Evolutionary conservation across 2,113 vertebrate genomes (phyloP).

Genomic region (Tachycineta bicolor): DNA sequence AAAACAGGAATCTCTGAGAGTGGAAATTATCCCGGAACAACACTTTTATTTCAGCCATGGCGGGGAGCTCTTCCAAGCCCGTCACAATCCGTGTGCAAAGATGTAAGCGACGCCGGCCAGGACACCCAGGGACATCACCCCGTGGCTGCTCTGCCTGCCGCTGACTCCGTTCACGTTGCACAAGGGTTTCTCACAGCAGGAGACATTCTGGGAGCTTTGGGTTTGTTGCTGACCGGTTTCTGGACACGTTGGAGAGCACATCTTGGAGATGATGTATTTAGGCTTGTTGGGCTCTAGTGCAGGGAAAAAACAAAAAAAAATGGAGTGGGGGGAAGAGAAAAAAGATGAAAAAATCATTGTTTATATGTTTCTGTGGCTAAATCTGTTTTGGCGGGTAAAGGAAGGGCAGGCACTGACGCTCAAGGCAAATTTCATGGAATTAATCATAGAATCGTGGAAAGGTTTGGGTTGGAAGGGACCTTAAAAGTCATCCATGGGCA

Average conservation of each 20-base stretch:
- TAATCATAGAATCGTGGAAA: background rate
- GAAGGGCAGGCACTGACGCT: too few species aligned
- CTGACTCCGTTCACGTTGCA: conserved; percentile 46
- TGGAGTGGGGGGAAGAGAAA: fast-evolving
- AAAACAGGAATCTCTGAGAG: background rate
- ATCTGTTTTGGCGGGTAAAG: background rate
- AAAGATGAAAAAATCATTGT: background rate
- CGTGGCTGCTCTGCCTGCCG: background rate
- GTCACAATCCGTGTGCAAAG: background rate
- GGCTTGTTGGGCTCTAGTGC: conserved; percentile 23
- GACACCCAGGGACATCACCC: background rate
- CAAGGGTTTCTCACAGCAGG: conserved; percentile 46
- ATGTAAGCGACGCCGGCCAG: background rate
- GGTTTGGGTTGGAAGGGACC: background rate
- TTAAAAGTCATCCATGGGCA: background rate
- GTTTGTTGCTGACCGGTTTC: background rate
- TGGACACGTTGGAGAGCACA: conserved; percentile 22
- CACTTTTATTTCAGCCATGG: conserved; percentile 18
- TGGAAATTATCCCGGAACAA: background rate
- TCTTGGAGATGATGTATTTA: conserved; percentile 45
- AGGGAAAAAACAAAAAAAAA: background rate
- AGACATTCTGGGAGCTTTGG: background rate
- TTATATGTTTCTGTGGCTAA: background rate
- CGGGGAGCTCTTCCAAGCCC: background rate
- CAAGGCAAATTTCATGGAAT: background rate